phyloP scores from a whole-genome alignment of 1,140 invertebrate species.

The Drosophila ironensis region DNA sequence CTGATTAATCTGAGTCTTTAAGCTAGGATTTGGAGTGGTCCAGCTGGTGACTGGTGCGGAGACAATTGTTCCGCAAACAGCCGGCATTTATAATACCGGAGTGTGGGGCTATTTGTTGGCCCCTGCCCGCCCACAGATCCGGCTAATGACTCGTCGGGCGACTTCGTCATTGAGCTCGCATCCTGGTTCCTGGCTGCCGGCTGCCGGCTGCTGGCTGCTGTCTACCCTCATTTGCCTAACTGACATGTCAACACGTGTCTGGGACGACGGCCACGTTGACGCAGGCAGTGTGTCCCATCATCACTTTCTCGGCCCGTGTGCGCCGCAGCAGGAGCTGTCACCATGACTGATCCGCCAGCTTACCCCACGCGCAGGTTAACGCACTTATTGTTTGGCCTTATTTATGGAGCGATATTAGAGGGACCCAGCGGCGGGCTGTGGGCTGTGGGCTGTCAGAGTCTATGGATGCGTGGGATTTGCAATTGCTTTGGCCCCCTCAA shows the following conservation, averaged over 20 bases:
- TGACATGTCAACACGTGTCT: slow-evolving; percentile 71
- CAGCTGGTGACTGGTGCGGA: slow-evolving; percentile 39
- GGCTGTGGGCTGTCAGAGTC: slow-evolving; percentile 35
- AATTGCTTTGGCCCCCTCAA: slow-evolving; percentile 18
- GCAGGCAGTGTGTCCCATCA: slow-evolving; percentile 40
- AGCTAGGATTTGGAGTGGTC: slow-evolving; percentile 36
- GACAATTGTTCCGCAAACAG: slow-evolving; percentile 63
- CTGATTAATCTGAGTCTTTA: slow-evolving; percentile 50
- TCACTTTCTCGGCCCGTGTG: slow-evolving; percentile 25
- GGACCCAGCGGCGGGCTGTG: background rate
- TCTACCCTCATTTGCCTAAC: slow-evolving; percentile 76
- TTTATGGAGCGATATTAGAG: slow-evolving; percentile 59
- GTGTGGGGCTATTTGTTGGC: slow-evolving; percentile 41
- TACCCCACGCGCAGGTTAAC: slow-evolving; percentile 40
- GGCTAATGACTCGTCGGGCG: slow-evolving; percentile 58
- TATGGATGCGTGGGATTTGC: slow-evolving; percentile 41
- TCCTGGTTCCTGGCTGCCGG: slow-evolving; percentile 26
- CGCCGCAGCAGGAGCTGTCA: slow-evolving; percentile 50
- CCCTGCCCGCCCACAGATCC: background rate
- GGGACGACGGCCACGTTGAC: slow-evolving; percentile 4
- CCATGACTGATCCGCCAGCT: slow-evolving; percentile 54
- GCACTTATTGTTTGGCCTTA: slow-evolving; percentile 63
- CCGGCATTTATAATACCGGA: slow-evolving; percentile 49
- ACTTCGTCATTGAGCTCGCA: background rate
- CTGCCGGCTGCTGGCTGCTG: slow-evolving; percentile 44